Percentiles rank a stretch among this genome's conserved stretches.
Conservation (phyloP, 92 coral and sea anemone genomes). For the Phenganax marumi region DNA sequence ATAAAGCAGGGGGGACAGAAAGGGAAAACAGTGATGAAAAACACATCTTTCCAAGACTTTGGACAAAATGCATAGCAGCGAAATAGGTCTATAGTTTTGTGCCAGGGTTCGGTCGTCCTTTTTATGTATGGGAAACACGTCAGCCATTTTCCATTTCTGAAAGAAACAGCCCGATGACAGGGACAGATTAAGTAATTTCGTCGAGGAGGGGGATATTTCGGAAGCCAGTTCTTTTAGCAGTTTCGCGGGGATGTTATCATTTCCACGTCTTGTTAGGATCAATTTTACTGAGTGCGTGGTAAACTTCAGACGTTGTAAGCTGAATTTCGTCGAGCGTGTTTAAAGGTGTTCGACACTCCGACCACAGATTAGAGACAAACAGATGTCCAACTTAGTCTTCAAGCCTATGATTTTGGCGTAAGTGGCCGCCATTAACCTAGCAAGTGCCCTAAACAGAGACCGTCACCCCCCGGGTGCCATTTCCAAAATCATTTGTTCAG, state of each 20-base stretch:
- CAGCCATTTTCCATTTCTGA: slow-evolving; percentile 25
- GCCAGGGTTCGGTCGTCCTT: slow-evolving; percentile 16
- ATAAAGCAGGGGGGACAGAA: background rate
- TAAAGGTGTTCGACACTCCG: background rate
- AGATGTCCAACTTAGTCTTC: no score
- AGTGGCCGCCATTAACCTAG: no score
- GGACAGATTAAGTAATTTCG: slow-evolving; percentile 22
- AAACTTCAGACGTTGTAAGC: slow-evolving; percentile 7
- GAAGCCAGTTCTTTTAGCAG: slow-evolving; percentile 1
- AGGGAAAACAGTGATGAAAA: slow-evolving; percentile 13
- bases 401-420: no score
- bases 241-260: background rate
- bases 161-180: slow-evolving; percentile 5
- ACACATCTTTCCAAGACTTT: slow-evolving; percentile 46
- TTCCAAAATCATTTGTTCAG: no score
- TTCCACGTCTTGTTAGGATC: slow-evolving; percentile 20
- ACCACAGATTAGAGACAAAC: no score
- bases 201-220: slow-evolving; percentile 7
- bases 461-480: no score
- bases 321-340: background rate
- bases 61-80: slow-evolving; percentile 49
- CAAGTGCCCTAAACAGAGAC: no score
- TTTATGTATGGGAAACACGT: background rate
- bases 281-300: background rate
- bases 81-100: slow-evolving; percentile 53